phyloP scores from a whole-genome alignment of 2,113 vertebrate genomes.

The Burhinus oedicnemus region DNA sequence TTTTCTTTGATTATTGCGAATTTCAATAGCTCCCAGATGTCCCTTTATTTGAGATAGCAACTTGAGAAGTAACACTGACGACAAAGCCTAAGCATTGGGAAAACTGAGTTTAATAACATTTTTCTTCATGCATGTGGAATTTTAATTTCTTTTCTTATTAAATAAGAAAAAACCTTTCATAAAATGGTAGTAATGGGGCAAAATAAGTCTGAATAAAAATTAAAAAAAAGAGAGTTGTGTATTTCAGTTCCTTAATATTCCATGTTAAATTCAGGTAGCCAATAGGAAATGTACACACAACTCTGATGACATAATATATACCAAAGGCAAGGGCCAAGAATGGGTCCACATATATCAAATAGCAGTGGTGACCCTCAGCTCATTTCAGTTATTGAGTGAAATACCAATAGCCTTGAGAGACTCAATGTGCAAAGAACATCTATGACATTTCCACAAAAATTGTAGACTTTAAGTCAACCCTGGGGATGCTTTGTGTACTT shows the following conservation, averaged over 20 bases:
- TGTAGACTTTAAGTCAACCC: not conserved
- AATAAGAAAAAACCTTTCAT: not conserved
- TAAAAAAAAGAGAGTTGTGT: not conserved
- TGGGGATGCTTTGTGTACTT: not conserved
- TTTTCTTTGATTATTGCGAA: constrained; percentile 34
- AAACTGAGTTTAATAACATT: constrained; percentile 52
- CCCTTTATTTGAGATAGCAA: constrained; percentile 58
- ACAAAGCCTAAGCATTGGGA: constrained; percentile 54
- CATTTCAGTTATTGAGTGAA: not conserved
- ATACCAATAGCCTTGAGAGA: not conserved
- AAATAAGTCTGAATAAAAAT: not conserved
- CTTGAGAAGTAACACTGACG: constrained; percentile 53
- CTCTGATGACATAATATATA: not conserved
- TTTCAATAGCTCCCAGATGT: constrained; percentile 64
- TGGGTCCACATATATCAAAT: not conserved
- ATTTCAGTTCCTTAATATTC: not conserved
- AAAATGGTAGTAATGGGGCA: not conserved
- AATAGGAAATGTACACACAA: not conserved
- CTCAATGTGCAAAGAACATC: not conserved
- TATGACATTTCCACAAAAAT: not conserved
- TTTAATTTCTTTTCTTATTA: constrained; percentile 5
- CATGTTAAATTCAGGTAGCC: not conserved
- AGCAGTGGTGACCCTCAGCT: not conserved
- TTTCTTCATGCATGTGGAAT: not conserved
- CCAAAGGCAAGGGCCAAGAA: not conserved